phyloP scores from a whole-genome alignment of 2,888 invertebrate genomes.

The Apomyelois bistriatella region DNA sequence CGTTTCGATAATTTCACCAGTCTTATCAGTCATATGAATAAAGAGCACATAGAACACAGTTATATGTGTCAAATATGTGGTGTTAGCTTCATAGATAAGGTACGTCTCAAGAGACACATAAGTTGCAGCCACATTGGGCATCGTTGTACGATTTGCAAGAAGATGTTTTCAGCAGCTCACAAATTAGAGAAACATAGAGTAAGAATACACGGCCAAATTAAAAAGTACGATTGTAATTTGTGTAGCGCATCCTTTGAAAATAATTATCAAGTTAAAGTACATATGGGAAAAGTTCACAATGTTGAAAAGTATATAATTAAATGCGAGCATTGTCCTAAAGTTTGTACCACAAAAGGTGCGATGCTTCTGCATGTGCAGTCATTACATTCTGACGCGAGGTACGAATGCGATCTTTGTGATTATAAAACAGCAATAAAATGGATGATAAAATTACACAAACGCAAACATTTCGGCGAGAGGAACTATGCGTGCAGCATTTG shows the following conservation, averaged over 20 bases:
- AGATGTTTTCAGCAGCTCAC: constrained; percentile 53
- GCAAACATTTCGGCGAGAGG: constrained; percentile 70
- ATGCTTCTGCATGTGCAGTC: constrained; percentile 74
- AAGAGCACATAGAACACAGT: constrained; percentile 45
- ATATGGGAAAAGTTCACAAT: constrained; percentile 60
- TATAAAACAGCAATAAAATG: constrained; percentile 56
- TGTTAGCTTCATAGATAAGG: constrained; percentile 44
- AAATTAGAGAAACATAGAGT: constrained; percentile 50
- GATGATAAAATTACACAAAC: constrained; percentile 61
- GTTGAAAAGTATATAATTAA: constrained; percentile 56
- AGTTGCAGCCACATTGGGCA: constrained; percentile 43
- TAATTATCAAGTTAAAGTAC: constrained; percentile 54
- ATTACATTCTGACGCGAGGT: constrained; percentile 56
- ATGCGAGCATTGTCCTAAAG: constrained; percentile 63
- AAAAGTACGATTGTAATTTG: constrained; percentile 40
- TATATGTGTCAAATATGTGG: constrained; percentile 62
- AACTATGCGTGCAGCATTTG: constrained; percentile 79
- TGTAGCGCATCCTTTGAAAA: constrained; percentile 46
- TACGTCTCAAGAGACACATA: constrained; percentile 51
- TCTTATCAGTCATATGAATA: constrained; percentile 59
- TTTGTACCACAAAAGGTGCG: constrained; percentile 72
- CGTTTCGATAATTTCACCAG: constrained; percentile 50
- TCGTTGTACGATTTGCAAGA: constrained; percentile 57
- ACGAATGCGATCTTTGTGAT: constrained; percentile 55
- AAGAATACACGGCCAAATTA: constrained; percentile 42